Base-by-base conservation (phyloP, 2,797 vertebrate genomes). In the Gephyroberyx darwinii region DNA sequence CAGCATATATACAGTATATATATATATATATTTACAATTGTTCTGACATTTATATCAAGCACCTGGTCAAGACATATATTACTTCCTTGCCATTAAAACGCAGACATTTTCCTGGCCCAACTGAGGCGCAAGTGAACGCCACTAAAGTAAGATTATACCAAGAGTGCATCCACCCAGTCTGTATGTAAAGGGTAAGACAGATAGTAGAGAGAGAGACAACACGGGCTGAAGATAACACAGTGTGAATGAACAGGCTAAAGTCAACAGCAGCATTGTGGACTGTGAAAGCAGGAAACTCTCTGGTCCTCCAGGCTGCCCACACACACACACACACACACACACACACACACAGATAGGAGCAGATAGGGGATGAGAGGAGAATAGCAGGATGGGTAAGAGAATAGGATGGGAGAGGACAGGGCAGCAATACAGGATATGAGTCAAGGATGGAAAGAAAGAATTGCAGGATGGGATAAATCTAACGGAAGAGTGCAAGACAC, bases 361-460 rank as follows among this genome's bases (percentile, higher is more conserved):
- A 30, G 47, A 79, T 39, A 72, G 72, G 54, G 63, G 75, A 68
- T 13, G 76, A 74, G 70, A 47, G 83, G 71, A 83, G 85, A 79
- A 86, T 77, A 64, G 83, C 82, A 85, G 84, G 82, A 86, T 81
- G 83, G 77, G 65, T 83, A 61, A 75, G 50, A 84, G 79, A 84
- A 84, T 63, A 55, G 65, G 69, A 64, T 0, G 35, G 26, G 35
- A 67, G 65, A 77, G 71, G 63, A 67, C 33, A 47, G 60, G 20
- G 72, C 43, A 65, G 67, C 77, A 81, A 71, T 47, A 79, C 69
- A 82, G 86, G 86, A 89, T 81, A 80, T 87, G 85, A 83, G 58
- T 83, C 78, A 77, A 66, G 81, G 62, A 80, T 83, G 75, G 77
- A 77, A 78, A 64, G 83, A 81, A 82, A 74, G 68, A 77, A 54